phyloP scores from a whole-genome alignment of 2,797 vertebrate genomes.

The Strix occidentalis region DNA sequence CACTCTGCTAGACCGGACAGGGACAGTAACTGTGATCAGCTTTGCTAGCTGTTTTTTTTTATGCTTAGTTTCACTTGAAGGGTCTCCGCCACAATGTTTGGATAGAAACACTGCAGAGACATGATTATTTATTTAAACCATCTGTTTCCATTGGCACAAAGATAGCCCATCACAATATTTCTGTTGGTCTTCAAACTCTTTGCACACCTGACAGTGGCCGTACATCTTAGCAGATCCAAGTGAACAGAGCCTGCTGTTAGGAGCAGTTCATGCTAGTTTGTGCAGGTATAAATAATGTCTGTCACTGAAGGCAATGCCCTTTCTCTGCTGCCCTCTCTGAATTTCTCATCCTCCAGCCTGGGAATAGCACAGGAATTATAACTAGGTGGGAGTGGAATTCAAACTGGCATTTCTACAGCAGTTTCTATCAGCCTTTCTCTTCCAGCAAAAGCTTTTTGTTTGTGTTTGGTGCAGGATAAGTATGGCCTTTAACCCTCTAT shows the following conservation, averaged over 20 bases:
- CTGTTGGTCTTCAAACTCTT: neutral
- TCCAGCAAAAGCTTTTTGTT: neutral
- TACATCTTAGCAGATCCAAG: fast-evolving
- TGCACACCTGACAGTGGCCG: neutral
- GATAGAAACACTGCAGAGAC: neutral
- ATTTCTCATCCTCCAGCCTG: neutral
- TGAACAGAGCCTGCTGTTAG: neutral
- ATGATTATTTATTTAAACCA: neutral
- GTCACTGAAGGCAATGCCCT: neutral
- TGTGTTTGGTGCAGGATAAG: neutral
- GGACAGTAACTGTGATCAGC: neutral
- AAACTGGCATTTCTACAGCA: neutral
- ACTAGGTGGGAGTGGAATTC: neutral
- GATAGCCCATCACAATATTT: neutral
- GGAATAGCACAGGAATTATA: neutral
- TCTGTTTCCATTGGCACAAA: neutral
- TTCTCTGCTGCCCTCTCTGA: neutral
- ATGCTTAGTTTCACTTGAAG: neutral
- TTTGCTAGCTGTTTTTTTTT: neutral
- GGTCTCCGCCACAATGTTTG: neutral
- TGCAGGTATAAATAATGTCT: neutral
- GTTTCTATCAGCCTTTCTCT: neutral
- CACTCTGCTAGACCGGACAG: neutral
- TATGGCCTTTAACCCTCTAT: neutral
- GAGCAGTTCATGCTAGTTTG: fast-evolving